A percentile compares a stretch with the other conserved stretches of the same genome.
Evolutionary conservation across 2,888 invertebrate species (phyloP).

Genomic region (Apodemia zela): DNA sequence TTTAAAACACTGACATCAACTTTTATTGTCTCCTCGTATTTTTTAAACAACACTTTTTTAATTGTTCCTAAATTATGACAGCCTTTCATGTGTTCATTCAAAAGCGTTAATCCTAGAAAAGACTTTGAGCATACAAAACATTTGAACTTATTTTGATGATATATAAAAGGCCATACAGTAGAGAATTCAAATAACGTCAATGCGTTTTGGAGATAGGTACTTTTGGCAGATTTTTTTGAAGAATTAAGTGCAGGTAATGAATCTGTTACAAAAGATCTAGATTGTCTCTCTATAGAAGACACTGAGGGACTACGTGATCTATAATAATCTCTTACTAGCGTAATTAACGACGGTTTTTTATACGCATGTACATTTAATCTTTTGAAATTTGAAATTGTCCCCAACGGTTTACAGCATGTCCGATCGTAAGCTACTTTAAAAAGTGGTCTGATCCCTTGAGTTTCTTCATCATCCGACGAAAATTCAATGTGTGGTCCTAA

Average conservation of each 20-base stretch:
- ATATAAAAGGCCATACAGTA: slow-evolving; percentile 67
- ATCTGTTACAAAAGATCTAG: slow-evolving; percentile 21
- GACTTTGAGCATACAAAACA: slow-evolving; percentile 68
- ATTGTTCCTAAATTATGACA: slow-evolving; percentile 55
- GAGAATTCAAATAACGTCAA: slow-evolving; percentile 64
- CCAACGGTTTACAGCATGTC: slow-evolving; percentile 66
- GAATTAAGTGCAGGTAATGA: slow-evolving; percentile 25
- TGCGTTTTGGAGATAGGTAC: slow-evolving; percentile 60
- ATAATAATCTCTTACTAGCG: slow-evolving; percentile 32
- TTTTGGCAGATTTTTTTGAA: slow-evolving; percentile 42
- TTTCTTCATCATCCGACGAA: slow-evolving; percentile 38
- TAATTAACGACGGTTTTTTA: slow-evolving; percentile 28
- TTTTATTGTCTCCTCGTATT: slow-evolving; percentile 62
- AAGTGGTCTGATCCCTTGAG: slow-evolving; percentile 59
- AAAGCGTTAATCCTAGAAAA: slow-evolving; percentile 53
- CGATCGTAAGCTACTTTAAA: slow-evolving; percentile 74
- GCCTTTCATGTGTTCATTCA: slow-evolving; percentile 60
- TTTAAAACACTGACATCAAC: slow-evolving; percentile 61
- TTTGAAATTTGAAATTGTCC: slow-evolving; percentile 59
- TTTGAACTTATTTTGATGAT: slow-evolving; percentile 69
- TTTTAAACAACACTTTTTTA: slow-evolving; percentile 61
- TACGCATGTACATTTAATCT: slow-evolving; percentile 63
- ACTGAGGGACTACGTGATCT: slow-evolving; percentile 59
- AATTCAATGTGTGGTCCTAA: slow-evolving; percentile 56
- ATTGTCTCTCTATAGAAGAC: slow-evolving; percentile 29